Base-by-base conservation (phyloP, 1,140 invertebrate species). In the Drosophila kikkawai region DNA sequence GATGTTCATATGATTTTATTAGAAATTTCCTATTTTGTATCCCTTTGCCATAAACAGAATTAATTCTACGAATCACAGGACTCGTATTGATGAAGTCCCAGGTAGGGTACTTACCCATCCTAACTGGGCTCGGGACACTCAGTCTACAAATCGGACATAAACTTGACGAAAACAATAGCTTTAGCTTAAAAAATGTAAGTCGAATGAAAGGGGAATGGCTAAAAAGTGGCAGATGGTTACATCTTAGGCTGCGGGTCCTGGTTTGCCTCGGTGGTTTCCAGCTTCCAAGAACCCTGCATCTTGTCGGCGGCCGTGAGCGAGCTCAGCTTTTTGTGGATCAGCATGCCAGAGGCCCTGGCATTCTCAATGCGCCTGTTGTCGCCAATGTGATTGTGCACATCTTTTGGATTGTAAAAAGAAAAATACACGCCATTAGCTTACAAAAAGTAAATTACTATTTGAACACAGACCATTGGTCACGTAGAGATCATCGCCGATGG, bases 401-500 rank as follows among this genome's bases (percentile, higher is more conserved):
- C 92, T 93, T 45, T 42, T 7, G 37, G 15, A 58, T 48, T 11
- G 17, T 0, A 47, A 7, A 45, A 19, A 15, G 4, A 29, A n/a
- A 48, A 29, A 29, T 48, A 29, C 13, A 29, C 13, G 13, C 7
- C 0, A 50, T 50, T 50, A 50, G 47, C 47, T 12, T 34, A 50
- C 15, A 32, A 51, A 17, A 17, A 17, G 0, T 0, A 3, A 22
- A 11, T 22, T 19, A 59, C 32, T 19, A 34, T 12, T 3, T 6
- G 12, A 17, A 12, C 7, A 76, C 75, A 47, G 66, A 93, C 92
- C 92, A 74, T 93, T 93, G 26, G 92, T 92, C 17, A 93, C 83
- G 55, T 88, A 92, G 56, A 93, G 76, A 83, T 93, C 86, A 75
- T 93, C 86, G 3, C 92, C 92, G 22, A 93, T 81, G 39, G 92